These are phyloP conservation scores for Acanthurus tractus DNA, from an alignment of 2,797 vertebrate species.

Conservation along the genomic window DNA sequence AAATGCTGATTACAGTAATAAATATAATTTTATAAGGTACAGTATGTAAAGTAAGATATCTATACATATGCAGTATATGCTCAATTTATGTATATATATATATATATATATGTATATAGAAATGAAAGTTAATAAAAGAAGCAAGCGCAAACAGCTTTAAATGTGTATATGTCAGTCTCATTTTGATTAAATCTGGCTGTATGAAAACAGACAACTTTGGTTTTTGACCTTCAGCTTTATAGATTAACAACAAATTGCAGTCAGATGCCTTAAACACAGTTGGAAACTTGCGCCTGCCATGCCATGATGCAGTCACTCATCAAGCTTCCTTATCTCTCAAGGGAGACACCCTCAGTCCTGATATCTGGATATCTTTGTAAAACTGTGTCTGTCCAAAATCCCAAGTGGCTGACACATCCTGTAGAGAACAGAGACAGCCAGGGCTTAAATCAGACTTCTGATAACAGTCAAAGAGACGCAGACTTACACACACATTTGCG, in stretches of 20 bases:
- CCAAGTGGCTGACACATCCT: conserved; percentile 47
- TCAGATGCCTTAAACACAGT: conserved; percentile 31
- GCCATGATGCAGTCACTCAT: conserved; percentile 63
- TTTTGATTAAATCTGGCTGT: conserved; percentile 32
- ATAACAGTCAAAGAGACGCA: conserved; percentile 49
- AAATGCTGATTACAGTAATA: too few relatives aligned
- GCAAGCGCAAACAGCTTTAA: neutral
- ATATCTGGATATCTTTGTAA: conserved; percentile 63
- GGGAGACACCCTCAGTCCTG: conserved; percentile 62
- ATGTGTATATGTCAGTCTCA: conserved; percentile 23
- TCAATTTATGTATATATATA: too few relatives aligned
- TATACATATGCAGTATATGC: too few relatives aligned
- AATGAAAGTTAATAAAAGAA: neutral
- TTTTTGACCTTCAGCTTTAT: conserved; percentile 65
- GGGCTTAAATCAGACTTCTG: conserved; percentile 50
- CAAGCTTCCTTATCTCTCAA: conserved; percentile 58
- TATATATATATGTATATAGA: too few relatives aligned
- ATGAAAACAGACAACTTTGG: conserved; percentile 46
- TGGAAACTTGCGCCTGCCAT: conserved; percentile 32
- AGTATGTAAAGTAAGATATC: too few relatives aligned
- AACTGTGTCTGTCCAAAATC: conserved; percentile 59
- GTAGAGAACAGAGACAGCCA: conserved; percentile 48
- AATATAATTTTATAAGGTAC: too few relatives aligned
- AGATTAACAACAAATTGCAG: conserved; percentile 52
- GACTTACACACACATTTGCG: conserved; percentile 30